Conservation (phyloP, 2,113 vertebrate genomes). For the Proteles cristata region DNA sequence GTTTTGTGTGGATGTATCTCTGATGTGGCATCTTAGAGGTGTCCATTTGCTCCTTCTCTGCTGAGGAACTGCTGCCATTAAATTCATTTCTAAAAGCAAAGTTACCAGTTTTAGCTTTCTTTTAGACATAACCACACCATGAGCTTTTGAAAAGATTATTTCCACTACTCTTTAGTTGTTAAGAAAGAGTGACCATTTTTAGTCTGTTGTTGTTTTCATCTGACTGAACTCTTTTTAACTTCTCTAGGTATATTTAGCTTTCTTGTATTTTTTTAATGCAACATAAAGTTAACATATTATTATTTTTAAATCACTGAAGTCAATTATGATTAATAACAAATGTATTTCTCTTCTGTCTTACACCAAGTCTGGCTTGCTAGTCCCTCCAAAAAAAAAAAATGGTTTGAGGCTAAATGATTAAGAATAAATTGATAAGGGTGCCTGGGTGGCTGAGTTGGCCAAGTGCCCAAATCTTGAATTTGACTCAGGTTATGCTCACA, state of each 20-base stretch:
- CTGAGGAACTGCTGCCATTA: conserved; percentile 76
- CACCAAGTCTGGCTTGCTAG: neutral
- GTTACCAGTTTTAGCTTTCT: conserved; percentile 61
- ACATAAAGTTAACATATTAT: conserved; percentile 2
- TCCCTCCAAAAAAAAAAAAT: neutral
- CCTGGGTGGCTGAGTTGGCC: no score
- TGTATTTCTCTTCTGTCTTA: conserved; percentile 34
- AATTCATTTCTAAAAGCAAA: conserved; percentile 78
- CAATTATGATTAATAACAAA: conserved; percentile 37
- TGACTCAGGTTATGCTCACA: no score
- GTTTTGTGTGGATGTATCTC: conserved; percentile 82
- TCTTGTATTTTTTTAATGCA: neutral
- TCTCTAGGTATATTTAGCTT: conserved; percentile 51
- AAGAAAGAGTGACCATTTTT: conserved; percentile 64
- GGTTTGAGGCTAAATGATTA: neutral
- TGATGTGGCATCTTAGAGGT: conserved; percentile 86
- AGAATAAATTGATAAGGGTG: conserved; percentile 40
- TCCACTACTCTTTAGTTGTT: conserved; percentile 55
- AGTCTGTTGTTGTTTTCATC: conserved; percentile 41
- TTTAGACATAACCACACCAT: conserved; percentile 22
- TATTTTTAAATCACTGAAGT: conserved; percentile 27
- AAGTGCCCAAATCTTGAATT: no score
- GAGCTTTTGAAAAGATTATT: conserved; percentile 62
- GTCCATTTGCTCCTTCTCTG: conserved; percentile 81
- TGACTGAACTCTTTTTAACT: conserved; percentile 59